Percentiles rank a stretch among this genome's conserved stretches.
Conservation (phyloP, 1,140 invertebrate genomes). For the Drosophila orosa region DNA sequence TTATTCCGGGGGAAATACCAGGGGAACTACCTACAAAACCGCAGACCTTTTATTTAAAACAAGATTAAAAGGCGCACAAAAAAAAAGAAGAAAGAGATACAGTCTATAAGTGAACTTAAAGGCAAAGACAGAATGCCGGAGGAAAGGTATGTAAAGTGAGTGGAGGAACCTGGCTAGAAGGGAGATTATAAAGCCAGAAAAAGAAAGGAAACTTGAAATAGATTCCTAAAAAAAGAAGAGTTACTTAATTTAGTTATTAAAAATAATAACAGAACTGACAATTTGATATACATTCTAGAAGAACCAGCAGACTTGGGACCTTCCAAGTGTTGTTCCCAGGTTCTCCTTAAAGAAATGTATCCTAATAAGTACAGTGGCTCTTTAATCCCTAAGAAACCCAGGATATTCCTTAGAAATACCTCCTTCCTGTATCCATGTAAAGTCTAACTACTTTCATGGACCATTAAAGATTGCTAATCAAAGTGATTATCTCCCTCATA, state of each 20-base stretch:
- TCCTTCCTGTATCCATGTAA: neutral
- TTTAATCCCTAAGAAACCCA: neutral
- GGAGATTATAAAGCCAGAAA: neutral
- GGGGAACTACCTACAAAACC: slow-evolving; percentile 22
- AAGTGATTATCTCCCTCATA: neutral
- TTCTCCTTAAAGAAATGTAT: neutral
- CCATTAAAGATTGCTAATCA: neutral
- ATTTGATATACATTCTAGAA: too few relatives aligned
- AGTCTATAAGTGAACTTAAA: neutral
- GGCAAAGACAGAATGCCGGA: neutral
- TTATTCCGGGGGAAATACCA: neutral
- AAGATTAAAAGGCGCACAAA: neutral
- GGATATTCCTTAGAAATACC: neutral
- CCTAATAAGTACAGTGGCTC: neutral
- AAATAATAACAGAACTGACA: too few relatives aligned
- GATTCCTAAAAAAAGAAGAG: too few relatives aligned
- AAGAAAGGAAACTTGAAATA: too few relatives aligned
- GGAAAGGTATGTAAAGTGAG: slow-evolving; percentile 1
- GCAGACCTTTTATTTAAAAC: neutral
- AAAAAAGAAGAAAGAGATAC: neutral
- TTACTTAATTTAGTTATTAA: too few relatives aligned
- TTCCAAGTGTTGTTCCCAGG: neutral
- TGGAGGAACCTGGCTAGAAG: too few relatives aligned
- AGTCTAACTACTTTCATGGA: neutral
- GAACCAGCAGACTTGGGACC: neutral